Percentiles rank a stretch among this genome's conserved stretches.
phyloP scores from a whole-genome alignment of 2,797 vertebrate species.

The Diplodus puntazzo region DNA sequence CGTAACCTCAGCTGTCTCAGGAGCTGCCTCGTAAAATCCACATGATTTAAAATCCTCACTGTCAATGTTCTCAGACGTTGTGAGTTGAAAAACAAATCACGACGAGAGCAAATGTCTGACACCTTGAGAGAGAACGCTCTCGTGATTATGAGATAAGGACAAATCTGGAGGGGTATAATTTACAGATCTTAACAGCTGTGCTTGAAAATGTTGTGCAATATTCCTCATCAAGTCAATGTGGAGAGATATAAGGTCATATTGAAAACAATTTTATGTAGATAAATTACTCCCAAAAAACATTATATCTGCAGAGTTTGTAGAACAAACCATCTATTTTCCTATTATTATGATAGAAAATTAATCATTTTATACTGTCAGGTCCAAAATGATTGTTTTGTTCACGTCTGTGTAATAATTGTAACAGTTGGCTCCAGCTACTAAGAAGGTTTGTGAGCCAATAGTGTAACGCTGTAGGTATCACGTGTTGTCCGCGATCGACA shows the following conservation, averaged over 20 bases:
- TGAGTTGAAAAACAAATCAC: neutral
- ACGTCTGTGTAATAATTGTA: too few species aligned
- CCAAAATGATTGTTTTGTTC: too few species aligned
- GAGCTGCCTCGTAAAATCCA: constrained; percentile 20
- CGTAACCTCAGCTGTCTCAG: neutral
- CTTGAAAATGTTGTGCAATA: neutral
- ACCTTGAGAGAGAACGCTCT: neutral
- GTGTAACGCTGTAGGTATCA: too few species aligned
- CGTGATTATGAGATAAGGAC: neutral
- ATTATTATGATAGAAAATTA: too few species aligned
- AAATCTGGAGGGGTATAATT: neutral
- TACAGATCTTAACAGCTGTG: neutral
- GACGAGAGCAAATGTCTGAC: constrained; percentile 1
- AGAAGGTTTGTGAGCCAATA: too few species aligned
- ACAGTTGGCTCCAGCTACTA: too few species aligned
- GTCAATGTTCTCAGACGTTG: neutral
- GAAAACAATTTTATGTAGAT: too few species aligned
- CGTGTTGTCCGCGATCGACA: too few species aligned
- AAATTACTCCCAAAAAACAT: too few species aligned
- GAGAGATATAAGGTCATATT: neutral
- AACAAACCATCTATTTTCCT: too few species aligned
- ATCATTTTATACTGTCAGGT: too few species aligned
- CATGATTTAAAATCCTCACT: constrained; percentile 10
- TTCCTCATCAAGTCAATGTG: neutral
- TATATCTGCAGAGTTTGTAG: too few species aligned